Percentiles rank a stretch among this genome's conserved stretches.
Conservation (phyloP, 1,140 invertebrate species). For the Tetramorium parvispinum region DNA sequence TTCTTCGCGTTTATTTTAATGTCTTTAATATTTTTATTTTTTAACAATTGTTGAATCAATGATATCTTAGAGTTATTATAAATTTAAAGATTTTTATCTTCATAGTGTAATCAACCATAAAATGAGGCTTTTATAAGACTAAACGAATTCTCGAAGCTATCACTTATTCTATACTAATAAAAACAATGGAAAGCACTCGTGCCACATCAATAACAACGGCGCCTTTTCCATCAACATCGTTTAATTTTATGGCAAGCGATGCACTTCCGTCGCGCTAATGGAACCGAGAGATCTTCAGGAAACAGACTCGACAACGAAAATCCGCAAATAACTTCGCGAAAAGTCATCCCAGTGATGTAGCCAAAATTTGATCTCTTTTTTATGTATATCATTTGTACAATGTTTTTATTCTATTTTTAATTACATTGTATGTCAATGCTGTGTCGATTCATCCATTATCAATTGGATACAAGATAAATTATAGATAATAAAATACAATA, state of each 20-base stretch:
- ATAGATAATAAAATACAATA: constrained; percentile 13
- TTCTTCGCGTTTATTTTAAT: not conserved
- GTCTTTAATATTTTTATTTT: not conserved
- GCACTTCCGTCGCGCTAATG: constrained; percentile 64
- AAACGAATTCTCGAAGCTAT: constrained; percentile 19
- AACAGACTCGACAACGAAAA: constrained; percentile 31
- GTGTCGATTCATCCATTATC: not conserved
- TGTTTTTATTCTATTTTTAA: not conserved
- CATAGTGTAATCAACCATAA: not conserved
- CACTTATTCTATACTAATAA: constrained; percentile 25
- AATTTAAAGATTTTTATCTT: not conserved
- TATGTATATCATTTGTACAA: not conserved
- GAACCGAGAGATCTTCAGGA: constrained; percentile 57
- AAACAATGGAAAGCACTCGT: constrained; percentile 5
- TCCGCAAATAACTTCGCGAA: constrained; percentile 1
- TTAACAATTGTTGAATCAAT: not conserved
- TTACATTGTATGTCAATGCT: not conserved
- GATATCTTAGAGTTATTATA: not conserved
- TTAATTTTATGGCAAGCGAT: constrained; percentile 38
- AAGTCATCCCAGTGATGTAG: constrained; percentile 1
- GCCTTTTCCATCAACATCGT: not conserved
- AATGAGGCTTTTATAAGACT: not conserved
- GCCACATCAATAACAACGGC: constrained; percentile 24
- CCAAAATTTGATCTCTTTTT: not conserved
- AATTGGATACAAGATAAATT: not conserved